Percentiles rank a stretch among this genome's conserved stretches.
phyloP scores from a whole-genome alignment of 2,113 vertebrate genomes.

The Piaya cayana region DNA sequence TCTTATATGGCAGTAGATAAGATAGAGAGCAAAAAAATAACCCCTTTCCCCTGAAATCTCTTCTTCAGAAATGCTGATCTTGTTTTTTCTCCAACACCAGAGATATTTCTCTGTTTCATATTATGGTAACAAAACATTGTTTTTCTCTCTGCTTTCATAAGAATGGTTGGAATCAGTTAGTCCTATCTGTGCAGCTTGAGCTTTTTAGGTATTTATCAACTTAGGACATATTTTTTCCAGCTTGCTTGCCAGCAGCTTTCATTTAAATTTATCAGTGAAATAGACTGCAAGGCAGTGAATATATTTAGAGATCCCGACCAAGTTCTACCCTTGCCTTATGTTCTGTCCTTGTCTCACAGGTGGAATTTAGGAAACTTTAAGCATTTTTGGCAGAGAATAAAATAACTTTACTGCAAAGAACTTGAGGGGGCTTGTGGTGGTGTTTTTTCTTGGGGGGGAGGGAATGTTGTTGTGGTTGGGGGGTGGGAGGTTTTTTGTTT shows the following conservation, averaged over 20 bases:
- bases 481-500: not conserved
- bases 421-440: not conserved
- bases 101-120: not conserved
- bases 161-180: conserved; percentile 7
- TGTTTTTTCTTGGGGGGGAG: too few relatives aligned
- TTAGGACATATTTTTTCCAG: not conserved
- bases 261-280: not conserved
- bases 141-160: conserved; percentile 7
- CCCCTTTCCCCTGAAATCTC: accelerated
- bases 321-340: not conserved
- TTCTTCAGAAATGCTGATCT: not conserved
- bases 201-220: not conserved
- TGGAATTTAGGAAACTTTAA: not conserved
- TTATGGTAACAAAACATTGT: not conserved
- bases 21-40: not conserved
- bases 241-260: not conserved
- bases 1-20: not conserved
- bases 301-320: not conserved
- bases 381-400: not conserved
- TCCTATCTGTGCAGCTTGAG: not conserved
- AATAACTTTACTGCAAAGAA: not conserved
- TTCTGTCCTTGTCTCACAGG: not conserved
- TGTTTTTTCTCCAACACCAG: not conserved
- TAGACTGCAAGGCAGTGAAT: not conserved
- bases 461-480: too few relatives aligned